Base-by-base conservation (phyloP, 2,888 invertebrate genomes). In the Agrenia bidenticulata region DNA sequence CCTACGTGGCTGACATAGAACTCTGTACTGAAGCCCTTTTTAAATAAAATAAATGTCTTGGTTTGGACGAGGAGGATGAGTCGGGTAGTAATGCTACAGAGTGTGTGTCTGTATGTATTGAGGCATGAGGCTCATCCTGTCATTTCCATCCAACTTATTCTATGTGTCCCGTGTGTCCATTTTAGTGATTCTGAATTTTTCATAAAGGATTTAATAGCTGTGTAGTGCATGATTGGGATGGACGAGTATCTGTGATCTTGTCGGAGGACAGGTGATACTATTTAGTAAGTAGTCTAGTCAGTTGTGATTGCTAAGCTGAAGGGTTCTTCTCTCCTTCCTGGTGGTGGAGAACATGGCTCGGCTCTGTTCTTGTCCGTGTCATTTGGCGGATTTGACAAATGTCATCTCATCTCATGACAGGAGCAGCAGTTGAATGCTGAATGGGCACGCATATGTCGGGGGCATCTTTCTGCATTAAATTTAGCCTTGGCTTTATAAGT, bases 371-470 rank as follows among this genome's bases (percentile, higher is more conserved):
- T 45, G 45, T 39, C 39, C 9, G 7, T 39, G 39, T 45, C 45
- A 45, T 45, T 45, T 45, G 45, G 45, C 45, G 15, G n/a, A 19
- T 45, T 45, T 45, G 45, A 45, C 45, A 45, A 45, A 45, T 45
- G 45, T 45, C 45, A 45, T 45, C 45, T 45, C 45, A 45, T 45
- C 9, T 4, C 19, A 19, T 45, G 32, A 32, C 32, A 32, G 32
- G 32, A 32, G 45, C 9, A 45, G 45, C 45, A 45, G 45, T 45
- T 45, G 15, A 15, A 45, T 45, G n/a, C 7, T 11, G 15, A 39
- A 39, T n/a, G 32, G 32, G 32, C 32, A 32, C 32, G 32, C 45
- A 45, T 45, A 45, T 45, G 45, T 45, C 45, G n/a, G 9, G 15
- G 5, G 4, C 19, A 15, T 45, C n/a, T 15, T 19, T 17, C 19